Conservation (phyloP, 2,113 vertebrate genomes). For the Cyprinus carpio region DNA sequence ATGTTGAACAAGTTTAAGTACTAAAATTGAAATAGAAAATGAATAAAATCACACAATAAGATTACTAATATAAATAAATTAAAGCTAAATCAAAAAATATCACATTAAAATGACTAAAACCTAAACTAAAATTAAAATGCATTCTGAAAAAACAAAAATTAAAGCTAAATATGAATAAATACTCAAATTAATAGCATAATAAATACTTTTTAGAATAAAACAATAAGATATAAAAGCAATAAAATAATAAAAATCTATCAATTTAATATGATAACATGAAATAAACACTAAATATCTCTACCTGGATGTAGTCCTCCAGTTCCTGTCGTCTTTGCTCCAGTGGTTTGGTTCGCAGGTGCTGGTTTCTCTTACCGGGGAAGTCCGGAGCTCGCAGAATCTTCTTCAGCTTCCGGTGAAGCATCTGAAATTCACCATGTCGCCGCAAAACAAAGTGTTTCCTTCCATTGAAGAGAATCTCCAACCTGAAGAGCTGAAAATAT, state of each 20-base stretch:
- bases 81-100: too few relatives aligned
- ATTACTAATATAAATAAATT: too few relatives aligned
- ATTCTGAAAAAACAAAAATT: not conserved
- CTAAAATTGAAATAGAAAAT: too few relatives aligned
- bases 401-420: constrained; percentile 89
- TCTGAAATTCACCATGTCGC: constrained; percentile 89
- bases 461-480: constrained; percentile 87
- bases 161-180: not conserved
- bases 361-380: constrained; percentile 85
- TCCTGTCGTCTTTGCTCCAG: constrained; percentile 87
- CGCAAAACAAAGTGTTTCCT: constrained; percentile 86
- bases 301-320: constrained; percentile 89
- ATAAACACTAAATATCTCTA: constrained; percentile 52
- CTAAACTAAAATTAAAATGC: not conserved
- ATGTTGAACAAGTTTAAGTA: too few relatives aligned
- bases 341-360: constrained; percentile 84
- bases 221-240: too few relatives aligned
- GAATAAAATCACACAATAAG: too few relatives aligned
- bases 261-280: too few relatives aligned
- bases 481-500: constrained; percentile 81
- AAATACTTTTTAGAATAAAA: too few relatives aligned
- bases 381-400: constrained; percentile 86
- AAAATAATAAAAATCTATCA: too few relatives aligned
- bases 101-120: too few relatives aligned
- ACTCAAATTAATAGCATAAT: not conserved